phyloP scores from a whole-genome alignment of 2,888 invertebrate species.

The Micoletzkya japonica region DNA sequence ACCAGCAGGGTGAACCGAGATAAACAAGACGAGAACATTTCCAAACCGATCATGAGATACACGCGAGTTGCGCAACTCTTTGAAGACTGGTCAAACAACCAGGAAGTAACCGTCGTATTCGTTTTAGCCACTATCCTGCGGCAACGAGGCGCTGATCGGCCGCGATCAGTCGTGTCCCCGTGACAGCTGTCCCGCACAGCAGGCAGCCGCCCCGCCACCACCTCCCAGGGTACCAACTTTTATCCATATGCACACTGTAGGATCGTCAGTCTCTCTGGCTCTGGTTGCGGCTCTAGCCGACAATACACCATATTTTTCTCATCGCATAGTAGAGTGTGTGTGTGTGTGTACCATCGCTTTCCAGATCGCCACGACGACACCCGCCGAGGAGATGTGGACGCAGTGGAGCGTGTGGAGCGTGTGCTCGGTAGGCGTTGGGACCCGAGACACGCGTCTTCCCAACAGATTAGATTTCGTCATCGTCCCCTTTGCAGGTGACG shows the following conservation, averaged over 20 bases:
- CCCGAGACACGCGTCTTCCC: background rate
- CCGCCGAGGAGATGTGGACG: constrained; percentile 37
- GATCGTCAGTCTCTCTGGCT: background rate
- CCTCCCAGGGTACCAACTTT: background rate
- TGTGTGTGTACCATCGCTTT: background rate
- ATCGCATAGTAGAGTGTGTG: no score
- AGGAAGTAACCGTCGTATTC: no score
- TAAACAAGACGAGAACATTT: no score
- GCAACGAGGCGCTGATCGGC: constrained; percentile 50
- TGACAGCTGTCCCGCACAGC: constrained; percentile 38
- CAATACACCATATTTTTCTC: background rate
- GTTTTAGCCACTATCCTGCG: constrained; percentile 54
- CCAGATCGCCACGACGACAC: constrained; percentile 3
- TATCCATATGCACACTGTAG: background rate
- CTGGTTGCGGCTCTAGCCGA: background rate
- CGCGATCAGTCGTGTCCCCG: constrained; percentile 55
- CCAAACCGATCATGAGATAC: no score
- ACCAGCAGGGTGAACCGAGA: no score
- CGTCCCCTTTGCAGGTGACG: constrained; percentile 31
- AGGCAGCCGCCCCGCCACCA: background rate
- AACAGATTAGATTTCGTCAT: background rate
- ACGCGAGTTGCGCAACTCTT: no score
- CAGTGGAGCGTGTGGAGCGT: constrained; percentile 54
- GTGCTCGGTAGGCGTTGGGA: constrained; percentile 39
- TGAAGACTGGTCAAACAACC: no score